Evolutionary conservation across 2,113 vertebrate species (phyloP).

Genomic region (Microtus richardsoni): DNA sequence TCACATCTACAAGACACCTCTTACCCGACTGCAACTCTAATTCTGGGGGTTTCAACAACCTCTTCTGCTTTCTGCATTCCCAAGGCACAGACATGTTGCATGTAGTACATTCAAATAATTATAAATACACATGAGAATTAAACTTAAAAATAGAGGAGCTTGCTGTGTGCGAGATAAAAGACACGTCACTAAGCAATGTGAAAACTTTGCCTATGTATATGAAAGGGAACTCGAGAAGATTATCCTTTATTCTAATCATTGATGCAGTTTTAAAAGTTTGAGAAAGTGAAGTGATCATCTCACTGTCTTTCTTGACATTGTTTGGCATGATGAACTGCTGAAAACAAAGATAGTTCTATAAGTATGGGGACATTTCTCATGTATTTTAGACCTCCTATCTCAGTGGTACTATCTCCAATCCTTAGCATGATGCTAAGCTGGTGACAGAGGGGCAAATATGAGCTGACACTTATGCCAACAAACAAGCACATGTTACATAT

Average conservation of each 20-base stretch:
- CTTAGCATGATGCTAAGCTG: background rate
- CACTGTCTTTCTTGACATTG: background rate
- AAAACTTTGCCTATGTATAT: background rate
- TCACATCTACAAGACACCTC: no score
- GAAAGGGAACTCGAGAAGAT: background rate
- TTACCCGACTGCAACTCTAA: background rate
- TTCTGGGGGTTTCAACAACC: background rate
- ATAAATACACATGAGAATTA: background rate
- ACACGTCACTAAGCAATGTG: background rate
- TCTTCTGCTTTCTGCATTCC: background rate
- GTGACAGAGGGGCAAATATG: background rate
- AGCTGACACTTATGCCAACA: background rate
- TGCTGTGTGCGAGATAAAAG: background rate
- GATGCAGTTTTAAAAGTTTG: background rate
- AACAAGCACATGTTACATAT: background rate
- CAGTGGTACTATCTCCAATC: background rate
- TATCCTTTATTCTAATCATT: background rate
- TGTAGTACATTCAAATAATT: no score
- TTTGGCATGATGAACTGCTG: background rate
- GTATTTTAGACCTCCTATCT: background rate
- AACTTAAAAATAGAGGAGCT: background rate
- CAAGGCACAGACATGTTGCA: background rate
- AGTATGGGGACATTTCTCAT: background rate
- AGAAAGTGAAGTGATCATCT: background rate
- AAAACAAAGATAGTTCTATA: background rate